Evolutionary conservation across 2,888 invertebrate genomes (phyloP).

Genomic region (Macrosiphum euphorbiae): DNA sequence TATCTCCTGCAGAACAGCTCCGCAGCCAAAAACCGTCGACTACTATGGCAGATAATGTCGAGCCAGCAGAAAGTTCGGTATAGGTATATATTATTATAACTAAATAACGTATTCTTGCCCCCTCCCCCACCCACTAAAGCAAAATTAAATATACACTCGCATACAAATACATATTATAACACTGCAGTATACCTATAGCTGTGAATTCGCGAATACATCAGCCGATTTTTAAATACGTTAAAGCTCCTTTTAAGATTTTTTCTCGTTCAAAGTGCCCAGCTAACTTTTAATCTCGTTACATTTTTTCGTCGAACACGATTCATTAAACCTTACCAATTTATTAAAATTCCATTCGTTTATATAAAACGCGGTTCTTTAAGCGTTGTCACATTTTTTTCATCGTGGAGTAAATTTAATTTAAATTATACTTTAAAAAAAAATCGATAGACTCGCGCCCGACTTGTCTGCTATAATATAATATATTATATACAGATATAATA

Average conservation of each 20-base stretch:
- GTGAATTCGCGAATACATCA: background rate
- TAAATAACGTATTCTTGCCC: too few relatives aligned
- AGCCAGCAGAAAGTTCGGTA: background rate
- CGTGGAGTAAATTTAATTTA: background rate
- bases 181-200: background rate
- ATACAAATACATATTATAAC: background rate
- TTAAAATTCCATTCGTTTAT: background rate
- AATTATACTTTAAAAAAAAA: background rate
- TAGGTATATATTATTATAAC: background rate
- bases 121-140: background rate
- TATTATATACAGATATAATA: background rate
- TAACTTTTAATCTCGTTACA: background rate
- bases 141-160: background rate
- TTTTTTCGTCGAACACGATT: background rate
- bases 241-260: background rate
- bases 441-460: background rate
- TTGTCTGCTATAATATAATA: background rate
- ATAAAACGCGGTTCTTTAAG: background rate
- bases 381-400: background rate
- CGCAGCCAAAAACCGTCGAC: constrained; percentile 7
- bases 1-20: background rate
- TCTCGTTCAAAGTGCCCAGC: background rate
- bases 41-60: background rate
- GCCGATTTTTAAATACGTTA: background rate
- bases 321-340: background rate